Evolutionary conservation across 2,113 vertebrate species (phyloP).

Genomic region (Saguinus midas): DNA sequence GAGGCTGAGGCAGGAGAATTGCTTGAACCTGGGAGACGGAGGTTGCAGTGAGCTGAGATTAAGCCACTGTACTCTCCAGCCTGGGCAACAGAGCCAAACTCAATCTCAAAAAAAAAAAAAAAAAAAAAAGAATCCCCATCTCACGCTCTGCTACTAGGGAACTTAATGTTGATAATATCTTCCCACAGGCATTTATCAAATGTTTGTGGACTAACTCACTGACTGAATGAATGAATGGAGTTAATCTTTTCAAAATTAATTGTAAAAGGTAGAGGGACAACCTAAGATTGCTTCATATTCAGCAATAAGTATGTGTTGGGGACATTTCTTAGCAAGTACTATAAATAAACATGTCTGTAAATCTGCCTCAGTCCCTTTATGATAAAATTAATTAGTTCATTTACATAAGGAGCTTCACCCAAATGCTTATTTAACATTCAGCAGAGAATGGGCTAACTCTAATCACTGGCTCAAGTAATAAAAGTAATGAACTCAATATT

Average conservation of each 20-base stretch:
- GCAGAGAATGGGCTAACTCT: not conserved
- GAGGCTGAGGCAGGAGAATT: too few relatives aligned
- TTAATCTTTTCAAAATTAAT: not conserved
- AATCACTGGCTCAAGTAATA: not conserved
- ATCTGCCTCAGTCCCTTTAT: conserved; percentile 10
- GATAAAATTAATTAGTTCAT: conserved; percentile 33
- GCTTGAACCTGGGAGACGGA: too few relatives aligned
- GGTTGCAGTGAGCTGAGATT: too few relatives aligned
- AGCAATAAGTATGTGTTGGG: not conserved
- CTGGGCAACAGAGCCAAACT: too few relatives aligned
- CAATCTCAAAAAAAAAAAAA: too few relatives aligned
- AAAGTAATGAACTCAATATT: conserved; percentile 38
- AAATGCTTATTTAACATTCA: conserved; percentile 33
- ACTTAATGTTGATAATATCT: not conserved
- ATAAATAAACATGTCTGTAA: not conserved
- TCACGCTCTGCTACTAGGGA: conserved; percentile 2
- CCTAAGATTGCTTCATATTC: not conserved
- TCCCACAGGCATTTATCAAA: not conserved
- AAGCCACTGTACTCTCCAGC: too few relatives aligned
- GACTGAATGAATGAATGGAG: not conserved
- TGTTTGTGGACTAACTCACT: not conserved
- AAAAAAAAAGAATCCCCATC: not conserved
- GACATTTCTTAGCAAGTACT: conserved; percentile 40
- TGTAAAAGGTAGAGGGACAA: not conserved
- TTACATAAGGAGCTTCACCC: not conserved